A percentile compares a stretch with the other conserved stretches of the same genome.
Conservation (phyloP, 2,797 vertebrate genomes). For the Halcyon leucocephala region DNA sequence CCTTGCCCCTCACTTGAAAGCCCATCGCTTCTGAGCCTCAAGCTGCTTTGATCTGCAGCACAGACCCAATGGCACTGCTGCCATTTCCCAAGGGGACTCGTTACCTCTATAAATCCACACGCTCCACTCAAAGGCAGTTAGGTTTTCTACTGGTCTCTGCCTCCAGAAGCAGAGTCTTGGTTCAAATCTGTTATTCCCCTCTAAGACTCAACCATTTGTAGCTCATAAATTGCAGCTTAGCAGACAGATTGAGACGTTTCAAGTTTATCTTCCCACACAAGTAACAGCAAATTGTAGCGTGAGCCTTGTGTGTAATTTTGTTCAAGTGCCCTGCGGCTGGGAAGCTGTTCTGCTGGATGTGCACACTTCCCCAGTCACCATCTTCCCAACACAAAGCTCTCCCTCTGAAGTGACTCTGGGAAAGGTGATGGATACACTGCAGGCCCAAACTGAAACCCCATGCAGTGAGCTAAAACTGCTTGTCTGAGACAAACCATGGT, state of each 20-base stretch:
- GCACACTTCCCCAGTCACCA: background rate
- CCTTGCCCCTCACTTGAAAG: conserved; percentile 1
- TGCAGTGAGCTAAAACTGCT: background rate
- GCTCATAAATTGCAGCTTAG: conserved; percentile 9
- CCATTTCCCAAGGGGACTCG: background rate
- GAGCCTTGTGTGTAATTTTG: background rate
- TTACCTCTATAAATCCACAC: background rate
- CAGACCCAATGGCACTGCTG: background rate
- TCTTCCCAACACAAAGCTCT: background rate
- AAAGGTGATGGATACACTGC: background rate
- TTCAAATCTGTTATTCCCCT: background rate
- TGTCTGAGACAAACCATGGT: background rate
- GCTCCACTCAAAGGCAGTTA: background rate
- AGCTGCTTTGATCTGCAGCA: background rate
- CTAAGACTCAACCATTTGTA: conserved; percentile 25
- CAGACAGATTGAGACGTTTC: background rate
- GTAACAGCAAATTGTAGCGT: background rate
- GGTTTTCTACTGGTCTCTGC: background rate
- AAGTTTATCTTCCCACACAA: conserved; percentile 35
- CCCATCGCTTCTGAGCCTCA: background rate
- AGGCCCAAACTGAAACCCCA: background rate
- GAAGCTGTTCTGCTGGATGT: background rate
- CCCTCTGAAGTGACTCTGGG: background rate
- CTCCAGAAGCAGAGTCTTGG: background rate
- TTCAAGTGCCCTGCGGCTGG: background rate